Conservation (phyloP, 2,888 invertebrate genomes). For the Pristionchus maxplancki region DNA sequence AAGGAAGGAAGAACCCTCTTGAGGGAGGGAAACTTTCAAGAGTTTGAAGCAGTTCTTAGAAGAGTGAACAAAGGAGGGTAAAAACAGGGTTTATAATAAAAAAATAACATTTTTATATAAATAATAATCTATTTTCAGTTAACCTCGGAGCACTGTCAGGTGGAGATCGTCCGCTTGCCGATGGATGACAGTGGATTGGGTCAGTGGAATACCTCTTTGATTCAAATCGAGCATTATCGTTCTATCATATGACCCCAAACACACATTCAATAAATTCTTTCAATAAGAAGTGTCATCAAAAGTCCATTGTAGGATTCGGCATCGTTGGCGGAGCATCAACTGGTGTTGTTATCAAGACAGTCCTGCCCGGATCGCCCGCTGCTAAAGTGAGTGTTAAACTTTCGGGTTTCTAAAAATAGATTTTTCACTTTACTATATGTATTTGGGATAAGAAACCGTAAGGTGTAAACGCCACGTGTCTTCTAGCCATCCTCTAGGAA, state of each 20-base stretch:
- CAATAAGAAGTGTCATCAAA: too few relatives aligned
- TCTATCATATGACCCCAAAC: too few relatives aligned
- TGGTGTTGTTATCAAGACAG: slow-evolving; percentile 99
- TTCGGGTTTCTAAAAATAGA: too few relatives aligned
- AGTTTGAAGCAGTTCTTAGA: not conserved
- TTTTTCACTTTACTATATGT: not conserved
- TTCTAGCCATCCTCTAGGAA: too few relatives aligned
- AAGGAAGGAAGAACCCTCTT: not conserved
- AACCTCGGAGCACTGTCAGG: slow-evolving; percentile 99
- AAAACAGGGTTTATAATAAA: not conserved
- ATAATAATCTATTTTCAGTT: slow-evolving; percentile 82
- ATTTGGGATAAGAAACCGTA: too few relatives aligned
- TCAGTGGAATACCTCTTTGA: not conserved
- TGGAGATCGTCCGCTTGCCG: slow-evolving; percentile 96
- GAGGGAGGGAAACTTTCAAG: slow-evolving; percentile 33
- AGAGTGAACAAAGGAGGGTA: not conserved
- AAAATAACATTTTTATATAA: not conserved
- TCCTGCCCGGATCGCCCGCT: slow-evolving; percentile 96
- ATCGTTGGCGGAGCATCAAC: slow-evolving; percentile 95
- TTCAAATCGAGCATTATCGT: too few relatives aligned
- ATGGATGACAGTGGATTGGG: slow-evolving; percentile 89
- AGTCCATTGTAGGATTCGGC: slow-evolving; percentile 89
- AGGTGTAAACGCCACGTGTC: too few relatives aligned
- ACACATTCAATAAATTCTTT: too few relatives aligned
- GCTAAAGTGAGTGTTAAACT: slow-evolving; percentile 87